Conservation (phyloP, 2,797 vertebrate genomes). For the Ptychobarbus kaznakovi region DNA sequence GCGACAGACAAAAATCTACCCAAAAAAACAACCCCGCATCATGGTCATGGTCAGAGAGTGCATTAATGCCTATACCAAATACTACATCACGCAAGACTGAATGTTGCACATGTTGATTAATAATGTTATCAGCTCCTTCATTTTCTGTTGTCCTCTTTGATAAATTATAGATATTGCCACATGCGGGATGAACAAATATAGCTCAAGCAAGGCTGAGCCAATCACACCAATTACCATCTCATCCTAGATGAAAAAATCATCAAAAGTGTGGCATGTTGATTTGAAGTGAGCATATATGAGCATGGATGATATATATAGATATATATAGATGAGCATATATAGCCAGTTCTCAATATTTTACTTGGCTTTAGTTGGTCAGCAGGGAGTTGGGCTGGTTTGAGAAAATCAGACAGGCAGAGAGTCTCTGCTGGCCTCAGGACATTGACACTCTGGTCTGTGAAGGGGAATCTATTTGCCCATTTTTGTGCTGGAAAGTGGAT, state of each 20-base stretch:
- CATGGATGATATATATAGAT: too few species aligned
- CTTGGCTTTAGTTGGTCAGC: neutral
- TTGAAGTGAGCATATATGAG: slow-evolving; percentile 19
- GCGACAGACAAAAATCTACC: slow-evolving; percentile 23
- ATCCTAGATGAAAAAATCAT: slow-evolving; percentile 37
- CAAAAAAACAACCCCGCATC: neutral
- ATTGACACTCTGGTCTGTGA: slow-evolving; percentile 31
- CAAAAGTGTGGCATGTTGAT: slow-evolving; percentile 14
- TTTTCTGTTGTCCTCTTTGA: slow-evolving; percentile 49
- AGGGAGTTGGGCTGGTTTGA: slow-evolving; percentile 20
- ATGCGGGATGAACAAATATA: slow-evolving; percentile 43
- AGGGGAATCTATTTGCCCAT: slow-evolving; percentile 37
- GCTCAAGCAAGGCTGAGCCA: slow-evolving; percentile 31
- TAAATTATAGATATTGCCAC: slow-evolving; percentile 42
- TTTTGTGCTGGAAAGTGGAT: slow-evolving; percentile 46
- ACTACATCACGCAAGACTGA: neutral
- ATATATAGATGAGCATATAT: neutral
- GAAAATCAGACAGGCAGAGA: slow-evolving; percentile 8
- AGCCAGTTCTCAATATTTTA: neutral
- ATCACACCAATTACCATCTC: slow-evolving; percentile 42
- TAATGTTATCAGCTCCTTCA: slow-evolving; percentile 39
- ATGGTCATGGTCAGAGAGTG: slow-evolving; percentile 1
- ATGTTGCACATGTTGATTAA: slow-evolving; percentile 39
- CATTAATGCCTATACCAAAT: neutral
- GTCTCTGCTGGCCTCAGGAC: slow-evolving; percentile 34